phyloP scores from a whole-genome alignment of 2,797 vertebrate genomes.

The Mergus octosetaceus region DNA sequence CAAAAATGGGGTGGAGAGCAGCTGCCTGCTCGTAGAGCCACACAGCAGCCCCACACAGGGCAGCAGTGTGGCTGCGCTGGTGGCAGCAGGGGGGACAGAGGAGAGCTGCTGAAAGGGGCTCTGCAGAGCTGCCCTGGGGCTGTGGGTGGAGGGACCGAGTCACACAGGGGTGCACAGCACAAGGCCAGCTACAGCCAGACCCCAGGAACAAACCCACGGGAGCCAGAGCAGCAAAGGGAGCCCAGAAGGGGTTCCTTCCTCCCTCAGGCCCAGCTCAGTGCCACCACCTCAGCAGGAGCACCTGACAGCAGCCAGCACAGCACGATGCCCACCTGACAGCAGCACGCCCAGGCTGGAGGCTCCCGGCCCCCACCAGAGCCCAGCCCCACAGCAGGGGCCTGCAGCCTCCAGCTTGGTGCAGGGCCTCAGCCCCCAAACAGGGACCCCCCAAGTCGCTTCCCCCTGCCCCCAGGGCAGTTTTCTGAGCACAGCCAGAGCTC shows the following conservation, averaged over 20 bases:
- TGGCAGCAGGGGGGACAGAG: fast-evolving
- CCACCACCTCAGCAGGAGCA: fast-evolving
- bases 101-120: not conserved
- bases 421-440: not conserved
- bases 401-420: not conserved
- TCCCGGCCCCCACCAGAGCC: fast-evolving
- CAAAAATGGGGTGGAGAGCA: fast-evolving
- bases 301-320: not conserved
- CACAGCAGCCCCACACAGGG: fast-evolving
- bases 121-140: not conserved
- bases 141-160: fast-evolving
- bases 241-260: fast-evolving
- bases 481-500: not conserved
- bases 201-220: not conserved
- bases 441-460: not conserved
- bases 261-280: not conserved
- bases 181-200: fast-evolving
- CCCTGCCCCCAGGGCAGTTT: not conserved
- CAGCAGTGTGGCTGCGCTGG: fast-evolving
- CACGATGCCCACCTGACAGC: not conserved
- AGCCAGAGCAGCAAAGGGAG: not conserved
- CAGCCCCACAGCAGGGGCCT: not conserved
- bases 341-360: too few species aligned
- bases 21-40: fast-evolving
- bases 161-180: fast-evolving